Evolutionary conservation across 2,113 vertebrate genomes (phyloP).

Genomic region (Polypterus senegalus): DNA sequence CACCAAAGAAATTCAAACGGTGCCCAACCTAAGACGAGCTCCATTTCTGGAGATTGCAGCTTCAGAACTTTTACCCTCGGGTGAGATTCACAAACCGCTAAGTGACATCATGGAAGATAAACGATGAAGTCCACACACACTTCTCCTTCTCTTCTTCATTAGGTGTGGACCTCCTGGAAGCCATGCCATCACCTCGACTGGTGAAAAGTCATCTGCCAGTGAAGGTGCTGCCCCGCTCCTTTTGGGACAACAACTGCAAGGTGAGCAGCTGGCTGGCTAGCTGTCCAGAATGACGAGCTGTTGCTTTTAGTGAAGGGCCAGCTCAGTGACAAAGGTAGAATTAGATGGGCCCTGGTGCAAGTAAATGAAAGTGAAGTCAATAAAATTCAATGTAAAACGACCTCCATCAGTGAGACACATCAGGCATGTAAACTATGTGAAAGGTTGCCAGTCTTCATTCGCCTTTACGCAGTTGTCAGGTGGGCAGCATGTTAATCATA

Average conservation of each 20-base stretch:
- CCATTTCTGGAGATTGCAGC: constrained; percentile 34
- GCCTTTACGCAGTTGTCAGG: too few relatives aligned
- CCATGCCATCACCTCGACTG: constrained; percentile 22
- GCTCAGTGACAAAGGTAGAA: too few relatives aligned
- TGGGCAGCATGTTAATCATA: too few relatives aligned
- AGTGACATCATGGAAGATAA: background rate
- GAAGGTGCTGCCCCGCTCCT: constrained; percentile 35
- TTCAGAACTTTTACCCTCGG: constrained; percentile 1
- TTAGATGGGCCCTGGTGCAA: too few relatives aligned
- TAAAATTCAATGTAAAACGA: too few relatives aligned
- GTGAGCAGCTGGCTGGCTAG: constrained; percentile 16
- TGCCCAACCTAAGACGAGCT: constrained; percentile 22
- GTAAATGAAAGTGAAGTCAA: too few relatives aligned
- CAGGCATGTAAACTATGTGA: too few relatives aligned
- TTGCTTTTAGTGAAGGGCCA: too few relatives aligned
- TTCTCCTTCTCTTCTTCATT: background rate
- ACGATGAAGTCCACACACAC: background rate
- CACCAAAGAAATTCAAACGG: constrained; percentile 18
- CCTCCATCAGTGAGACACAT: too few relatives aligned
- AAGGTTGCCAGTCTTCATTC: too few relatives aligned
- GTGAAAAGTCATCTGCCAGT: constrained; percentile 38
- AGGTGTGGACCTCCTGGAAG: background rate
- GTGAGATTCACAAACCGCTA: background rate
- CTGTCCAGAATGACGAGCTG: too few relatives aligned
- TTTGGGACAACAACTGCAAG: constrained; percentile 46